Conservation (phyloP, 2,113 vertebrate species). For the Ailuropoda melanoleuca region DNA sequence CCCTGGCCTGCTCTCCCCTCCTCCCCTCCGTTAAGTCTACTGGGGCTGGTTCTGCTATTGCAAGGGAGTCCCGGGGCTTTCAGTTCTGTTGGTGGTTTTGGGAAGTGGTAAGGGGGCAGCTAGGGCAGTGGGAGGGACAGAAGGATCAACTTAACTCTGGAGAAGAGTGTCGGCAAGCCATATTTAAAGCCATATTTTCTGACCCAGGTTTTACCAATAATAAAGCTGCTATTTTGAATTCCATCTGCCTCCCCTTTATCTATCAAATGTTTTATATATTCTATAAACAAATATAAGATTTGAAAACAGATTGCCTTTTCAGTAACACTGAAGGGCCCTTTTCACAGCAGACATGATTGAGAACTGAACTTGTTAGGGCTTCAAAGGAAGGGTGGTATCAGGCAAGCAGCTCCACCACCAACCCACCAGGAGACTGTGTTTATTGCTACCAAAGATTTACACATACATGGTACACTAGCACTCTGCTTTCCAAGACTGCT, state of each 20-base stretch:
- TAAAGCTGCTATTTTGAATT: slow-evolving; percentile 47
- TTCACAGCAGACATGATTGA: neutral
- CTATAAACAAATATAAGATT: slow-evolving; percentile 35
- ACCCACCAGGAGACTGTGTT: neutral
- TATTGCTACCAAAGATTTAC: slow-evolving; percentile 20
- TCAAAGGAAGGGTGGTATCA: neutral
- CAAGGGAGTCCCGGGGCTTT: neutral
- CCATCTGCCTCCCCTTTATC: slow-evolving; percentile 10
- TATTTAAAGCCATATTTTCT: neutral
- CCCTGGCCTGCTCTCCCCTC: neutral
- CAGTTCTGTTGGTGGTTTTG: neutral
- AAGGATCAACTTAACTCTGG: neutral
- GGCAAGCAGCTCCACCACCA: neutral
- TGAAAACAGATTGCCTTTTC: slow-evolving; percentile 32
- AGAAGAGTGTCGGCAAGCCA: neutral
- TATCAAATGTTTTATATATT: slow-evolving; percentile 28
- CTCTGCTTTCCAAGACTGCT: slow-evolving; percentile 39
- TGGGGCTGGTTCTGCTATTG: neutral
- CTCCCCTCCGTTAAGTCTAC: neutral
- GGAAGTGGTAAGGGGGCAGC: neutral
- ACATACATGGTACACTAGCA: neutral
- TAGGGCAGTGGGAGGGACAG: neutral
- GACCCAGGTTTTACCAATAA: neutral
- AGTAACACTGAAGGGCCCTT: neutral
- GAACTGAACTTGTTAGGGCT: slow-evolving; percentile 7